A percentile compares a stretch with the other conserved stretches of the same genome.
Conservation (phyloP, 2,888 invertebrate genomes). For the Chamaedrilus cognettii region DNA sequence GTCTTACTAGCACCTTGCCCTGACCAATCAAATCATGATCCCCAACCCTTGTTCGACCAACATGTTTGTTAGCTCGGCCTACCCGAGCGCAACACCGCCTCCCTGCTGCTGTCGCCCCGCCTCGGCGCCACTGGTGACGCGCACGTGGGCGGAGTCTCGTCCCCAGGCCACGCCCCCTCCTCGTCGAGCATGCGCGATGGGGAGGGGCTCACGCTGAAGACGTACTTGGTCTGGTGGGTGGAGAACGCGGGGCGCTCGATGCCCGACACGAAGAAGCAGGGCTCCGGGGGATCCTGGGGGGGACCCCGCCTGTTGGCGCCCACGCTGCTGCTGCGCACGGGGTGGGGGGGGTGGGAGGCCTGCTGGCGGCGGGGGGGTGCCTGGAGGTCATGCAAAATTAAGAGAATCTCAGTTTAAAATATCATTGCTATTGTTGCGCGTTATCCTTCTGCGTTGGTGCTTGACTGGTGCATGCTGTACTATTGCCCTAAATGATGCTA, state of each 20-base stretch:
- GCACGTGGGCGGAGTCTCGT: conserved; percentile 12
- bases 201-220: conserved; percentile 31
- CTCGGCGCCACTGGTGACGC: conserved; percentile 32
- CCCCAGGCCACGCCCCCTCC: background rate
- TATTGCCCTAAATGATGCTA: background rate
- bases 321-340: conserved; percentile 8
- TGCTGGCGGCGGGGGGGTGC: too few relatives aligned
- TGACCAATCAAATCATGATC: too few relatives aligned
- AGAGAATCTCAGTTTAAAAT: too few relatives aligned
- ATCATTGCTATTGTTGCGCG: too few relatives aligned
- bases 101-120: conserved; percentile 29
- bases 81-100: conserved; percentile 26
- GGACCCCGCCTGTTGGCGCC: background rate
- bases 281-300: background rate
- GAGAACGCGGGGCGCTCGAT: conserved; percentile 38
- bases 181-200: conserved; percentile 7
- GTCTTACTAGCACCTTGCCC: too few relatives aligned
- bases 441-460: too few relatives aligned
- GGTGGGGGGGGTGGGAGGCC: background rate
- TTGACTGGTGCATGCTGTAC: too few relatives aligned
- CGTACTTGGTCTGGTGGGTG: conserved; percentile 39
- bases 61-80: too few relatives aligned
- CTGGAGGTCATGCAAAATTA: too few relatives aligned
- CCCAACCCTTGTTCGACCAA: too few relatives aligned
- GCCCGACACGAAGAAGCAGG: conserved; percentile 38